phyloP scores from a whole-genome alignment of 2,888 invertebrate genomes.

The Asteroscopus sphinx region DNA sequence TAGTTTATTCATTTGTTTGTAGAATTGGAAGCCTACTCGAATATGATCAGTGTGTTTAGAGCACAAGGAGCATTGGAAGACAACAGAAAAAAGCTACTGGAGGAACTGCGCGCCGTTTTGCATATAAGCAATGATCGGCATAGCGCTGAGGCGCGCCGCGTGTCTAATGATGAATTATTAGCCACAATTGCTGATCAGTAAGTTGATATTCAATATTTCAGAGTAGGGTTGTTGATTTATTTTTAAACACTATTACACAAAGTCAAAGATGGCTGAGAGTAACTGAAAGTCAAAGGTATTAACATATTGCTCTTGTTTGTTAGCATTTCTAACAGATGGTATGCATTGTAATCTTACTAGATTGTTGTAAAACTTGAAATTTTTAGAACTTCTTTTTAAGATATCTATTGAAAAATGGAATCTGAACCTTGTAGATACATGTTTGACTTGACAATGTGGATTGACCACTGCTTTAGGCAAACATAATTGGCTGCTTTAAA shows the following conservation, averaged over 20 bases:
- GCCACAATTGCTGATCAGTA: conserved; percentile 97
- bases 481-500: conserved; percentile 8
- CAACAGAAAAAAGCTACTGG: conserved; percentile 95
- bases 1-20: conserved; percentile 76
- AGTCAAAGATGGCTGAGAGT: conserved; percentile 85
- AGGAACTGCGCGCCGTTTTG: conserved; percentile 94
- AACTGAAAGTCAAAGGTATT: conserved; percentile 63
- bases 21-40: conserved; percentile 98
- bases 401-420: conserved; percentile 44
- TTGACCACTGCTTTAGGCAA: conserved; percentile 31
- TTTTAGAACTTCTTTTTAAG: conserved; percentile 49
- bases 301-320: conserved; percentile 49
- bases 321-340: conserved; percentile 44
- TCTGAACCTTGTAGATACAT: conserved; percentile 66
- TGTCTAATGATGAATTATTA: conserved; percentile 97
- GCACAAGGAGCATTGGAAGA: conserved; percentile 97
- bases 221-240: conserved; percentile 74
- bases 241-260: conserved; percentile 78
- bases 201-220: conserved; percentile 78
- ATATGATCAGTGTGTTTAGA: conserved; percentile 96
- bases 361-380: conserved; percentile 58
- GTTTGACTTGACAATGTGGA: conserved; percentile 50
- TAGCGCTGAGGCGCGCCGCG: conserved; percentile 97
- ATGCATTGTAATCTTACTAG: conserved; percentile 54
- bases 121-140: conserved; percentile 97